Conservation (phyloP, 2,113 vertebrate genomes). For the Chaenocephalus aceratus region DNA sequence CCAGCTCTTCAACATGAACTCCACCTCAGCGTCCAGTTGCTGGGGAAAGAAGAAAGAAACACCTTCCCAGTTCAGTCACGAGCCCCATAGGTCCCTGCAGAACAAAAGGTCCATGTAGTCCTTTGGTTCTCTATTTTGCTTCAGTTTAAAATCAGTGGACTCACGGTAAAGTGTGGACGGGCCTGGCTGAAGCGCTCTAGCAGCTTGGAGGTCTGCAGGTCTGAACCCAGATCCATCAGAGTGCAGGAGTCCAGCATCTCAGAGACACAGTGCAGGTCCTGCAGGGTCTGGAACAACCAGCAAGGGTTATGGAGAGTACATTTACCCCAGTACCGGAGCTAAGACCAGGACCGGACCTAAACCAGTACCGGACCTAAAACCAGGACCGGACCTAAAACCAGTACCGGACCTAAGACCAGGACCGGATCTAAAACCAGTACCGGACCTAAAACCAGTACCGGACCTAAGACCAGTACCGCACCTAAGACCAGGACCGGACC, state of each 20-base stretch:
- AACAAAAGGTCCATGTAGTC: too few species aligned
- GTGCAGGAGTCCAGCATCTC: constrained; percentile 67
- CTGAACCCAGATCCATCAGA: constrained; percentile 62
- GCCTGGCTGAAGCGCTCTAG: constrained; percentile 84
- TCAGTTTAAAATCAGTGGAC: constrained; percentile 11
- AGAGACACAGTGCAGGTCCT: constrained; percentile 57
- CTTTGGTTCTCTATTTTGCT: too few species aligned
- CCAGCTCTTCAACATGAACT: constrained; percentile 83
- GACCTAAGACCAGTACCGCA: too few species aligned
- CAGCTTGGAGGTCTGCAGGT: constrained; percentile 75
- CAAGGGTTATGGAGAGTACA: not conserved
- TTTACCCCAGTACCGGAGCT: too few species aligned
- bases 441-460: too few species aligned
- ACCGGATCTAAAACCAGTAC: too few species aligned
- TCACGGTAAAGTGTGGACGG: constrained; percentile 88
- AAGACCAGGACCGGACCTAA: too few species aligned
- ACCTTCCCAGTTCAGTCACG: not conserved
- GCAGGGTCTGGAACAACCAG: constrained; percentile 34
- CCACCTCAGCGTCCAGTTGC: constrained; percentile 89
- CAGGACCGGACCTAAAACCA: not conserved
- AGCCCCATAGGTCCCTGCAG: not conserved
- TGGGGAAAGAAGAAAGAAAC: constrained; percentile 47
- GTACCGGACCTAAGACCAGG: too few species aligned
- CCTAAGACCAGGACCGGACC: too few species aligned
- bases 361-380: too few species aligned